Base-by-base conservation (phyloP, 2,797 vertebrate species). In the Tragopan temminckii region DNA sequence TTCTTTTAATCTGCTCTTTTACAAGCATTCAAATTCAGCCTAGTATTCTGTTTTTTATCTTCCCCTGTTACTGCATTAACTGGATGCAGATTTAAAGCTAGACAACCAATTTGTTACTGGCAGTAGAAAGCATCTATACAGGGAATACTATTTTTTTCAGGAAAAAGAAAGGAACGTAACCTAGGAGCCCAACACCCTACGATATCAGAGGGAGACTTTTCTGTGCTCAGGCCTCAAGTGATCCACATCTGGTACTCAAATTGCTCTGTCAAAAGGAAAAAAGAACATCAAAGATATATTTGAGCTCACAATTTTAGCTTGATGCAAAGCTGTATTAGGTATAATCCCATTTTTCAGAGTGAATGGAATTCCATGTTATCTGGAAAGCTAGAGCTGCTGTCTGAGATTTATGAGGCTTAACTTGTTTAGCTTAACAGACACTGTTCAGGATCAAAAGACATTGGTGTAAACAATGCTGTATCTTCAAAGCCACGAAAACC, bases 331-430 rank as follows among this genome's bases (percentile, higher is more conserved):
- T 86, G 66, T 57, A 70, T 84, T 93, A 93, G 72, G 15, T 36
- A 35, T 80, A 95, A 95, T 94, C 61, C 87, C 20, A 70, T 53
- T 94, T 94, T 91, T 83, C 68, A 93, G 38, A 68, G 58, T 89
- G 76, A 80, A 79, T 66, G 78, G 92, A 95, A 95, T 67, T 35
- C 50, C 3, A 2, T 71, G 38, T 62, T 96, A 57, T 83, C 10
- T 40, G 57, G 84, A 58, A 68, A 86, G 50, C 64, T 77, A 52
- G 63, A 78, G 40, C 40, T 93, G n/a, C 57, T 88, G 50, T 68
- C 85, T 95, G 59, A 63, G 53, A 84, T 66, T 88, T 82, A 77
- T 67, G 81, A 42, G 79, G 76, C 76, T 83, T 92, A 92, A 69
- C 72, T 88, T 85, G 62, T 83, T 93, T 90, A 91, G 35, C 63